Percentiles rank a stretch among this genome's conserved stretches.
Evolutionary conservation across 2,113 vertebrate genomes (phyloP).

Genomic region (Proterorhinus semilunaris): DNA sequence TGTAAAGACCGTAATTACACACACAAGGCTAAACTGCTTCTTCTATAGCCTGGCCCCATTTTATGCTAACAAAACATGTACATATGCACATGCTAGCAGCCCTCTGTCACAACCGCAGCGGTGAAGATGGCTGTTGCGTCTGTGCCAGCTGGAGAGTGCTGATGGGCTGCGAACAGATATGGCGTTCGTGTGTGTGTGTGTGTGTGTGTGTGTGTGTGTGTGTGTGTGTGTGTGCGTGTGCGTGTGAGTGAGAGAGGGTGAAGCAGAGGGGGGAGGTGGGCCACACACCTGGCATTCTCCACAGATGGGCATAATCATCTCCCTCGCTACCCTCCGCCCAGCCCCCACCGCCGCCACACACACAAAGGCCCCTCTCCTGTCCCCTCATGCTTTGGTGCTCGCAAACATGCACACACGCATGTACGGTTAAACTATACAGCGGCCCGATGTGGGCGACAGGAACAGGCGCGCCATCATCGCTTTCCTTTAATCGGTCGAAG

Average conservation of each 20-base stretch:
- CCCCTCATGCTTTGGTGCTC: slow-evolving; percentile 36
- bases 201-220: slow-evolving; percentile 19
- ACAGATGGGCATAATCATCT: slow-evolving; percentile 79
- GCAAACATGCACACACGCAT: slow-evolving; percentile 27
- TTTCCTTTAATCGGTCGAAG: slow-evolving; percentile 38
- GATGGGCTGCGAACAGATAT: slow-evolving; percentile 71
- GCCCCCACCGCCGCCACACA: slow-evolving; percentile 5
- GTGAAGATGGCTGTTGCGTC: slow-evolving; percentile 53
- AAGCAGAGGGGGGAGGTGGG: slow-evolving; percentile 31
- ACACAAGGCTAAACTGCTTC: neutral
- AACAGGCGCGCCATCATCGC: slow-evolving; percentile 39
- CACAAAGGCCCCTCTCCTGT: slow-evolving; percentile 20
- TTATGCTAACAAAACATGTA: slow-evolving; percentile 4
- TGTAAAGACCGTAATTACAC: neutral
- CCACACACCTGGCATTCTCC: slow-evolving; percentile 76
- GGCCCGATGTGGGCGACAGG: slow-evolving; percentile 38
- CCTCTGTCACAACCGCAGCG: slow-evolving; percentile 65
- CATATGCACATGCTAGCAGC: slow-evolving; percentile 31
- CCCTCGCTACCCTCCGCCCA: slow-evolving; percentile 45
- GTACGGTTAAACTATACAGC: slow-evolving; percentile 19
- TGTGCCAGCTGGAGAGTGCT: slow-evolving; percentile 71
- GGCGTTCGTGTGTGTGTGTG: slow-evolving; percentile 26
- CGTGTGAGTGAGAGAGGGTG: neutral
- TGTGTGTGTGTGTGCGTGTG: slow-evolving; percentile 17
- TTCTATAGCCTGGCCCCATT: neutral